phyloP scores from a whole-genome alignment of 2,797 vertebrate genomes.

The Babyrousa celebensis region DNA sequence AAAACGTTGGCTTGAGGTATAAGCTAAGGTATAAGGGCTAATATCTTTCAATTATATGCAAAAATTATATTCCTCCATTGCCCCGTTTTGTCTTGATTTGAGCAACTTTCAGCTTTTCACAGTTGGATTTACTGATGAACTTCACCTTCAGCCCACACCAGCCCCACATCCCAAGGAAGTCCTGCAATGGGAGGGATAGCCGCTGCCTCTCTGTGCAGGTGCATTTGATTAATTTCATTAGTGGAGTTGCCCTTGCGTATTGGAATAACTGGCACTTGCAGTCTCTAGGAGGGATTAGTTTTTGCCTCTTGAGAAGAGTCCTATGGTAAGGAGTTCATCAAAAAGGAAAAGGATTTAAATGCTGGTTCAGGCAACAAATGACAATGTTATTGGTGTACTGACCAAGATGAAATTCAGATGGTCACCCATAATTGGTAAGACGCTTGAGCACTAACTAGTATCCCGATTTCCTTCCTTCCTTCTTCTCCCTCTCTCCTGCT shows the following conservation, averaged over 20 bases:
- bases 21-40: background rate
- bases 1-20: slow-evolving; percentile 41
- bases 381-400: background rate
- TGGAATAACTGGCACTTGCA: background rate
- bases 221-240: background rate
- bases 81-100: background rate
- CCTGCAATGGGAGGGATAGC: background rate
- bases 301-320: slow-evolving; percentile 30
- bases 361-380: background rate
- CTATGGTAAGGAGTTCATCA: background rate
- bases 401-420: slow-evolving; percentile 1
- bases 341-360: background rate
- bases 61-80: slow-evolving; percentile 14
- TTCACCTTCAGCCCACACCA: background rate
- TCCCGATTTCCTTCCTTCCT: background rate
- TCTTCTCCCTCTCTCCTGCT: accelerated
- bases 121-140: background rate
- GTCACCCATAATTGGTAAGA: background rate
- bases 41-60: slow-evolving; percentile 61
- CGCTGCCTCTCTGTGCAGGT: background rate
- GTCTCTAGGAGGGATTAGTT: background rate
- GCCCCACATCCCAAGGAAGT: background rate
- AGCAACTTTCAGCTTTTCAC: background rate
- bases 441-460: background rate
- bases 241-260: background rate